Evolutionary conservation across 2,113 vertebrate species (phyloP).

Genomic region (Macaca nemestrina): DNA sequence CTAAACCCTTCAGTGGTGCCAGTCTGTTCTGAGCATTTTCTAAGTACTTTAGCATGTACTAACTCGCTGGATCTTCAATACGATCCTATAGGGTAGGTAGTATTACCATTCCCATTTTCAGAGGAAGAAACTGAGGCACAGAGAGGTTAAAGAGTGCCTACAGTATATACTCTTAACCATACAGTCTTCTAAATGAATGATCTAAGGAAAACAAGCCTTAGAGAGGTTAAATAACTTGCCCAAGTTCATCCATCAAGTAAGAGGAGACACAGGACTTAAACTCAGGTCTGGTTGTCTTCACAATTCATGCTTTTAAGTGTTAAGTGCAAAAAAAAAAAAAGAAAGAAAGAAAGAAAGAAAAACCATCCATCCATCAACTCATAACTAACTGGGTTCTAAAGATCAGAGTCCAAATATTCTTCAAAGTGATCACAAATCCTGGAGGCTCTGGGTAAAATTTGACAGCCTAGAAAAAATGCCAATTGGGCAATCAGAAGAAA

Average conservation of each 20-base stretch:
- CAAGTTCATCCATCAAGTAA: background rate
- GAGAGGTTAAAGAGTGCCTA: background rate
- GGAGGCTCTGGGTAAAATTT: conserved; percentile 75
- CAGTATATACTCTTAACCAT: background rate
- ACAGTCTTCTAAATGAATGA: background rate
- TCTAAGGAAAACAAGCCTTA: background rate
- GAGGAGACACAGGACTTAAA: background rate
- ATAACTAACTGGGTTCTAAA: conserved; percentile 60
- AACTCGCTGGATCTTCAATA: background rate
- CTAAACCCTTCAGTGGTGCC: background rate
- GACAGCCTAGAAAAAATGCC: conserved; percentile 70
- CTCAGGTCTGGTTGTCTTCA: background rate
- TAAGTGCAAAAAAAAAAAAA: background rate
- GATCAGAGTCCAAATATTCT: conserved; percentile 75
- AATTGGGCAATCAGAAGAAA: conserved; percentile 70
- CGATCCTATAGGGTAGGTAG: background rate
- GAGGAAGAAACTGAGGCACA: background rate
- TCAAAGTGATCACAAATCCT: conserved; percentile 74
- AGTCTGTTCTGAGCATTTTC: background rate
- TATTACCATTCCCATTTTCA: background rate
- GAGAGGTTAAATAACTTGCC: background rate
- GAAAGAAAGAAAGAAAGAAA: background rate
- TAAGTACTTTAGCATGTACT: background rate
- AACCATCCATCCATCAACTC: background rate
- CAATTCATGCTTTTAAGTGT: background rate